Conservation (phyloP, 2,113 vertebrate genomes). For the Dendrocopos noguchii region DNA sequence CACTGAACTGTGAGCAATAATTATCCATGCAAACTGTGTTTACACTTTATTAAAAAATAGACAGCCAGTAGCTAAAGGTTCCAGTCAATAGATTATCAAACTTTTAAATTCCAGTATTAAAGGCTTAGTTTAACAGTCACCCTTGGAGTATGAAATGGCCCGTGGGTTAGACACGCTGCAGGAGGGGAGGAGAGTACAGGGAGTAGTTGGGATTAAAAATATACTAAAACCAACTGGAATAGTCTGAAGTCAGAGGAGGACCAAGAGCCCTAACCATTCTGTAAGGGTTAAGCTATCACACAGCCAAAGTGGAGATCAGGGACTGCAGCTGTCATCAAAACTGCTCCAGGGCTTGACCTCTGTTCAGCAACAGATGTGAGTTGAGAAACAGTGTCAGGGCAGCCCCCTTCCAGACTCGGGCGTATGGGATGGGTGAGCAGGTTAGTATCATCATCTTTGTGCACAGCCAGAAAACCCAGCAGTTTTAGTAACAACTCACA, state of each 20-base stretch:
- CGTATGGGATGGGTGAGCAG: not conserved
- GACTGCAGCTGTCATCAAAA: not conserved
- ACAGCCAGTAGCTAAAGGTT: constrained; percentile 50
- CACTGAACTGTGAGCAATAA: not conserved
- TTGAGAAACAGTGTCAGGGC: not conserved
- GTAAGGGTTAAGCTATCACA: not conserved
- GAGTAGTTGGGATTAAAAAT: not conserved
- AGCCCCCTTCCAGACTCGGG: accelerated
- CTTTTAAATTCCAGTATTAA: constrained; percentile 17
- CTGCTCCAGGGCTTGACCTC: not conserved
- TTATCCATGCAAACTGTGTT: not conserved
- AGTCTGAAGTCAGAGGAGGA: not conserved
- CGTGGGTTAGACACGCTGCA: not conserved
- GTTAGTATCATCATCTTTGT: not conserved
- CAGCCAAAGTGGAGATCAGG: not conserved
- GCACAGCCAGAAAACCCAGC: not conserved
- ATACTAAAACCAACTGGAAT: not conserved
- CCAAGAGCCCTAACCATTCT: not conserved
- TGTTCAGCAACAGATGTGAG: not conserved
- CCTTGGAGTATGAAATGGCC: not conserved
- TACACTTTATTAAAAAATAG: constrained; percentile 69
- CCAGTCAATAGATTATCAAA: constrained; percentile 43
- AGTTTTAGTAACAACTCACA: not conserved
- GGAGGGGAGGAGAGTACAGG: no score
- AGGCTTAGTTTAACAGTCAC: constrained; percentile 10